Conservation (phyloP, 2,888 invertebrate genomes). For the Monoplex corrugatus region DNA sequence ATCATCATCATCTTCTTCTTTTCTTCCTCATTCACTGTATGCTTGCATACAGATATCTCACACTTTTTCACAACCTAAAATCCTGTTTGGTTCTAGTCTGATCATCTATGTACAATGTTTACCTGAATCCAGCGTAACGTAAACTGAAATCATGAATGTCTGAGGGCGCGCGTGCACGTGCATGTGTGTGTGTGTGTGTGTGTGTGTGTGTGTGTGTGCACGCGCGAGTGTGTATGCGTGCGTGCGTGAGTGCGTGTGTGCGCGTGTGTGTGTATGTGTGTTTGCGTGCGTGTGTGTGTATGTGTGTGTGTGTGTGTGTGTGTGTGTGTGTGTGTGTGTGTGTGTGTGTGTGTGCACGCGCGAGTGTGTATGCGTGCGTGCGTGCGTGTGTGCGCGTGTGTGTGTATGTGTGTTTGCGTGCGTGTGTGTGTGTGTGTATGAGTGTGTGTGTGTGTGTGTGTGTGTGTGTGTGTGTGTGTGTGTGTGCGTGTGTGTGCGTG, state of each 20-base stretch:
- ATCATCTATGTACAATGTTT: no score
- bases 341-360: neutral
- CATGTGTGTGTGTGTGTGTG: neutral
- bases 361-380: neutral
- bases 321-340: neutral
- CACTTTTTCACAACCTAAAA: no score
- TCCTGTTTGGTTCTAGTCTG: no score
- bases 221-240: neutral
- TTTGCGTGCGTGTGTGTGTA: conserved; percentile 14
- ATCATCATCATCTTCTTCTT: no score
- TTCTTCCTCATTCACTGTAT: no score
- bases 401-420: conserved; percentile 4
- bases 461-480: neutral
- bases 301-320: neutral
- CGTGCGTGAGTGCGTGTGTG: neutral
- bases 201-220: neutral
- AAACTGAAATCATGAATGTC: no score
- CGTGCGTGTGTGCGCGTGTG: no score
- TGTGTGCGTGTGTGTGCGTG: neutral
- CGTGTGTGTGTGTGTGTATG: neutral
- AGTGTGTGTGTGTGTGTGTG: neutral
- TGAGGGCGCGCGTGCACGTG: neutral
- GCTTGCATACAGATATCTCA: no score
- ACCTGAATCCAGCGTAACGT: no score
- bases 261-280: no score